Conservation (phyloP, 2,888 invertebrate genomes). For the Oscheius onirici region DNA sequence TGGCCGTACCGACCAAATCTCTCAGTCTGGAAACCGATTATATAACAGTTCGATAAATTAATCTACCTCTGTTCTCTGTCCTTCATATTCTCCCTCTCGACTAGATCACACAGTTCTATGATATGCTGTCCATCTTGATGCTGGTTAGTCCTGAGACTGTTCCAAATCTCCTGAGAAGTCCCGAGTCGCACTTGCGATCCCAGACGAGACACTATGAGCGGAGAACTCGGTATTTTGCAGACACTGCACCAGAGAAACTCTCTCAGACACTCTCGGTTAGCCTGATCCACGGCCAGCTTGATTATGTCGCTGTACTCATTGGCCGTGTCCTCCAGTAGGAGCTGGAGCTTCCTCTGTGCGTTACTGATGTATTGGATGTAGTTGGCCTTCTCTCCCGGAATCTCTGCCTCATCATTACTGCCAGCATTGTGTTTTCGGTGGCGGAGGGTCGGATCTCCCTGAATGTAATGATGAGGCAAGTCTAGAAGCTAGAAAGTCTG, state of each 20-base stretch:
- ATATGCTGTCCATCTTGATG: not conserved
- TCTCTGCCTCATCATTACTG: conserved; percentile 33
- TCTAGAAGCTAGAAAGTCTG: too few species aligned
- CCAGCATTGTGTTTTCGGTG: not conserved
- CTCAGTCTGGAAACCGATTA: conserved; percentile 6
- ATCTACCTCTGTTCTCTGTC: conserved; percentile 23
- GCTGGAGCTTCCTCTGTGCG: conserved; percentile 56
- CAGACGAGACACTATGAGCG: not conserved
- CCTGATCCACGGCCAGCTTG: conserved; percentile 35
- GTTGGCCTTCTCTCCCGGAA: conserved; percentile 47
- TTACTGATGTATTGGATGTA: conserved; percentile 61
- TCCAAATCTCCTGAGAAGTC: conserved; percentile 1
- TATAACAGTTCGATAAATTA: not conserved
- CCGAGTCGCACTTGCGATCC: conserved; percentile 6
- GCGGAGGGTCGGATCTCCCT: conserved; percentile 19
- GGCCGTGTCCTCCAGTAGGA: conserved; percentile 37
- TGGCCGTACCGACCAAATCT: conserved; percentile 16
- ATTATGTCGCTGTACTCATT: conserved; percentile 32
- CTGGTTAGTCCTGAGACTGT: not conserved
- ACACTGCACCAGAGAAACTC: conserved; percentile 40
- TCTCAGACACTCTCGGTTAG: conserved; percentile 43
- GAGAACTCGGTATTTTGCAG: not conserved
- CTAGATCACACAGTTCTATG: conserved; percentile 5
- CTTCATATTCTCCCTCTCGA: conserved; percentile 9
- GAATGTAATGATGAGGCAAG: too few species aligned